Evolutionary conservation across 2,113 vertebrate species (phyloP), one percentile per base, ranked within the genome.

Genomic region (Scartelaos histophorus): DNA sequence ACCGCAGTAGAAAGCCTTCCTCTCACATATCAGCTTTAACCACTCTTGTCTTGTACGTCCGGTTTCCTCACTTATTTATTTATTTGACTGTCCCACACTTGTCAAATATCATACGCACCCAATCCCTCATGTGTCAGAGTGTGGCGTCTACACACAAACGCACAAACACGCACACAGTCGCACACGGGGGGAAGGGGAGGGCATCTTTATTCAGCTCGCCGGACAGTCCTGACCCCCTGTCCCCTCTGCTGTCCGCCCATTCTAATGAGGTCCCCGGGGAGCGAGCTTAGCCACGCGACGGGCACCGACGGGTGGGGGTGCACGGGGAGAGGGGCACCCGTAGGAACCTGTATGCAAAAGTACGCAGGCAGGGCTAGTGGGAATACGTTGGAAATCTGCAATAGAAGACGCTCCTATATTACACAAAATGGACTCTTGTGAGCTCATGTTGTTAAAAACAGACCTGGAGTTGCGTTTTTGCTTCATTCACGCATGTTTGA

Each of bases 201-300:
- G 71, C 83, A 93, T 92, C 90, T 82, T 91, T 92, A 92, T 93
- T 90, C 91, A 89, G 86, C 79, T 25, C 87, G 62, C 86, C 66
- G 76, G 85, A 86, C 91, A 85, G 88, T 91, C 90, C 85, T 88
- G 90, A 90, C 90, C 89, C 84, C 84, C 87, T 89, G 86, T 86
- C 80, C 84, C n/a, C 71, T 73, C 84, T 83, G 78, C 83, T 85
- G 87, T 75, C 80, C 53, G 66, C 70, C 81, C 86, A 89, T 89
- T 89, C 89, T 92, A 92, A 93, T 93, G 91, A 93, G 92, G 84
- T 92, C 92, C 88, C 88, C 4, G 0, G 85, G 83, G 91, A 87
- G 70, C 69, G 71, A 58, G 75, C 64, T 67, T 74, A 79, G 35
- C 71, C 78, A 81, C 74, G 81, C 70, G 82, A 87, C 87, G 84